Percentiles rank a stretch among this genome's conserved stretches.
These are phyloP conservation scores for Anniella stebbinsi DNA, from an alignment of 2,797 vertebrate species.

Conservation along the genomic window DNA sequence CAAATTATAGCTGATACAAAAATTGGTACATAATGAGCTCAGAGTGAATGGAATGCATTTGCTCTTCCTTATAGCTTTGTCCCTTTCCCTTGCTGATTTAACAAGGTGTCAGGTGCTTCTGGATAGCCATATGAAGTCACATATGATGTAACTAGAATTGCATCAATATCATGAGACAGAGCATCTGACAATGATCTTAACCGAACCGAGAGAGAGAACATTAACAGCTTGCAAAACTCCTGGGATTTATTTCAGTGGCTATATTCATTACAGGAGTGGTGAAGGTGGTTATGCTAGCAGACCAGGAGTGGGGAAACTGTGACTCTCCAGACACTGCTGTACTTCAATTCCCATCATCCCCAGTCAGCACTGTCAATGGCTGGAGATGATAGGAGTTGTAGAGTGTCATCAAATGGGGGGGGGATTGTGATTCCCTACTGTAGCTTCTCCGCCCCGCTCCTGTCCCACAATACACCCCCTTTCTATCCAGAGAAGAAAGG, in stretches of 20 bases:
- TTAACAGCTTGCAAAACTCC: not conserved
- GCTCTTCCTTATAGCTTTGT: slow-evolving; percentile 21
- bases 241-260: not conserved
- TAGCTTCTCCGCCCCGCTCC: too few relatives aligned
- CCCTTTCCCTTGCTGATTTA: not conserved
- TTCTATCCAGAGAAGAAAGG: too few relatives aligned
- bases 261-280: not conserved
- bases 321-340: too few relatives aligned
- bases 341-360: too few relatives aligned
- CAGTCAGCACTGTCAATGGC: too few relatives aligned
- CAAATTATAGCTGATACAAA: slow-evolving; percentile 7
- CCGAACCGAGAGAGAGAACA: not conserved
- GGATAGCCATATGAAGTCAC: slow-evolving; percentile 9
- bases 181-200: slow-evolving; percentile 9
- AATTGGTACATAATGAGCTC: not conserved
- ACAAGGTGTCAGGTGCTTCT: slow-evolving; percentile 43
- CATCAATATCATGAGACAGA: slow-evolving; percentile 55
- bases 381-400: too few relatives aligned
- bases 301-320: too few relatives aligned
- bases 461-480: too few relatives aligned
- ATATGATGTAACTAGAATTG: slow-evolving; percentile 51
- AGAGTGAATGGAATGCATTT: not conserved
- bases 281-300: not conserved
- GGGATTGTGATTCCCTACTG: too few relatives aligned
- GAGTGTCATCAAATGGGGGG: too few relatives aligned